Conservation (phyloP, 2,113 vertebrate genomes). For the Taurulus bubalis region DNA sequence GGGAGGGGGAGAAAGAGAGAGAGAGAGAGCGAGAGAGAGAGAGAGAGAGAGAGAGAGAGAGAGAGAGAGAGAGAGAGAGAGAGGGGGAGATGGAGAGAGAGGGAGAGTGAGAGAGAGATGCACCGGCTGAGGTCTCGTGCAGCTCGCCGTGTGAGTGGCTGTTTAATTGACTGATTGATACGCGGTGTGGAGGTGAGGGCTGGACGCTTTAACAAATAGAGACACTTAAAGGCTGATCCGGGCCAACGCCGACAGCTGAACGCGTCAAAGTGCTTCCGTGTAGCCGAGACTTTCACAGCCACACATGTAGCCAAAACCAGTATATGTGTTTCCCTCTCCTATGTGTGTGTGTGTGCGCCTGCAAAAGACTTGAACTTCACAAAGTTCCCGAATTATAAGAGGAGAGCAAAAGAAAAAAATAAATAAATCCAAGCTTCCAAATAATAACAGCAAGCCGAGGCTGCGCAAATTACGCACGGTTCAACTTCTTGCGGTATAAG, state of each 20-base stretch:
- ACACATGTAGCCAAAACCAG: conserved; percentile 11
- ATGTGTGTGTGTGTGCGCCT: not conserved
- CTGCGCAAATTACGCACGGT: conserved; percentile 35
- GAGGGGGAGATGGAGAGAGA: conserved; percentile 8
- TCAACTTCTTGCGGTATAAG: conserved; percentile 47
- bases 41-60: not conserved
- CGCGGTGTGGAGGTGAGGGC: conserved; percentile 81
- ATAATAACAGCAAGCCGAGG: not conserved
- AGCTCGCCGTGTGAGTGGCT: conserved; percentile 75
- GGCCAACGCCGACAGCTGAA: conserved; percentile 74
- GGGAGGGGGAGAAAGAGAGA: conserved; percentile 12
- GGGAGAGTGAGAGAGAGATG: conserved; percentile 36
- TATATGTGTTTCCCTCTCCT: not conserved
- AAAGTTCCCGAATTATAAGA: conserved; percentile 1
- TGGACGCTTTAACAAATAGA: conserved; percentile 83
- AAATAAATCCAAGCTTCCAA: not conserved
- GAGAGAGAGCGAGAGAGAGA: conserved; percentile 23
- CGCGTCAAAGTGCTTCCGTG: conserved; percentile 49
- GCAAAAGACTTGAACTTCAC: conserved; percentile 31
- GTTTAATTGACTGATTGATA: conserved; percentile 88
- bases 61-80: not conserved
- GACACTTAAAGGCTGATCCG: conserved; percentile 83
- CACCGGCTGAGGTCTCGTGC: conserved; percentile 68
- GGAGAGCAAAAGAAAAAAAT: not conserved
- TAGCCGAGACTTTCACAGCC: conserved; percentile 45